Evolutionary conservation across 2,113 vertebrate genomes (phyloP), one percentile per base, ranked within the genome.

Genomic region (Cranoglanis bouderius): DNA sequence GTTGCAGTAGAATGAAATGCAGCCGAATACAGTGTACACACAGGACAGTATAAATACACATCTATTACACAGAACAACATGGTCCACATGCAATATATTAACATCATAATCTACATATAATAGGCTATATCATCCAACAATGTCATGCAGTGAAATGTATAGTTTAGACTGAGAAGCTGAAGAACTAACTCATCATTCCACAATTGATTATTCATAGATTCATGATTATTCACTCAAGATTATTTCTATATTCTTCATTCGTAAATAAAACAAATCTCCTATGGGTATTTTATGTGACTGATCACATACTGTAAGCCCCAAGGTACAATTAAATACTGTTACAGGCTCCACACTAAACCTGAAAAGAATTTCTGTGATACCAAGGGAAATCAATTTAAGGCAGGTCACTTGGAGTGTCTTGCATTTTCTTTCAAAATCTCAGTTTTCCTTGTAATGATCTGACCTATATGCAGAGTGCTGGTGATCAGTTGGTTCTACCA

Each of bases 391-490:
- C 59, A 67, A 29, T 84, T 89, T n/a, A 63, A 43, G 21, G 51
- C 84, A 43, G 29, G 55, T 18, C 40, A 40, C 24, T 74, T 74
- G 29, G 59, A 83, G 43, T 21, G 1, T 8, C n/a, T 46, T n/a
- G 26, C 70, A 49, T 16, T 78, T 29, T 82, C 80, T 84, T n/a
- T 32, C 18, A 32, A 82, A 78, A 40, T 75, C 61, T 38, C 14
- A 55, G 6, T 85, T 85, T 70, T 70, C 38, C n/a, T 29, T 49
- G 43, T 87, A 87, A 86, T 49, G 55, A 40, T 43, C 24, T 57
- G 46, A 87, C 70, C 43, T 67, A 84, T 84, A 63, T 89, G 87
- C 35, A 77, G 65, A 70, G 14, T 88, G 40, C 24, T 84, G 83
- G 59, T 18, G 24, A 72, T 12, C 38, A 55, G 14, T 8, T 38